phyloP scores from a whole-genome alignment of 2,888 invertebrate genomes.

The Blomia tropicalis region DNA sequence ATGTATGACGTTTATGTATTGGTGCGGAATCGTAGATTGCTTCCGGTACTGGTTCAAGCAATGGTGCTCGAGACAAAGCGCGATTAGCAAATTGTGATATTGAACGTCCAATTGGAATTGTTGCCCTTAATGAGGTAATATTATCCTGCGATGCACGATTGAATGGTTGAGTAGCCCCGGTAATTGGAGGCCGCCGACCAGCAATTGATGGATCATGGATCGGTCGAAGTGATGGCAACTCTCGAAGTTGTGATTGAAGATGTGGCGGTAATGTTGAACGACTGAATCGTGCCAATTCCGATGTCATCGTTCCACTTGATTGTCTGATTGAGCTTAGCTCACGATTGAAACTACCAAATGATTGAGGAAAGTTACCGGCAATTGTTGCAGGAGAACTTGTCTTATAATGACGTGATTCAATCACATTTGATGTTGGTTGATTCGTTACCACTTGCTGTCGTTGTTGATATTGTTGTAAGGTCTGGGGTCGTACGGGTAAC shows the following conservation, averaged over 20 bases:
- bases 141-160: background rate
- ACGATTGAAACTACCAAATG: constrained; percentile 22
- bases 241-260: constrained; percentile 40
- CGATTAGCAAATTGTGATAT: constrained; percentile 12
- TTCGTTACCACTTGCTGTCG: background rate
- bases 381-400: constrained; percentile 31
- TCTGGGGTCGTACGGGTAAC: background rate
- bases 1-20: background rate
- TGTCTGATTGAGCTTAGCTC: constrained; percentile 71
- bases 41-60: constrained; percentile 22
- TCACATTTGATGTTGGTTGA: background rate
- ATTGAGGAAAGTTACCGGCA: constrained; percentile 22
- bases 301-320: constrained; percentile 49
- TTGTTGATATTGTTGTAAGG: background rate
- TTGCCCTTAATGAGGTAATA: constrained; percentile 22
- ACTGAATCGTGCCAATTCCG: constrained; percentile 30
- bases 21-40: constrained; percentile 21
- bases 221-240: constrained; percentile 52
- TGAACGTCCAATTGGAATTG: constrained; percentile 20
- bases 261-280: constrained; percentile 29
- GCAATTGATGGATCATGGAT: constrained; percentile 44
- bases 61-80: constrained; percentile 17
- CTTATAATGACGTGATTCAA: constrained; percentile 30
- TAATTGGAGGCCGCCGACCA: constrained; percentile 24
- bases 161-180: background rate